Conservation (phyloP, 2,888 invertebrate genomes). For the Calameuta pallipes region DNA sequence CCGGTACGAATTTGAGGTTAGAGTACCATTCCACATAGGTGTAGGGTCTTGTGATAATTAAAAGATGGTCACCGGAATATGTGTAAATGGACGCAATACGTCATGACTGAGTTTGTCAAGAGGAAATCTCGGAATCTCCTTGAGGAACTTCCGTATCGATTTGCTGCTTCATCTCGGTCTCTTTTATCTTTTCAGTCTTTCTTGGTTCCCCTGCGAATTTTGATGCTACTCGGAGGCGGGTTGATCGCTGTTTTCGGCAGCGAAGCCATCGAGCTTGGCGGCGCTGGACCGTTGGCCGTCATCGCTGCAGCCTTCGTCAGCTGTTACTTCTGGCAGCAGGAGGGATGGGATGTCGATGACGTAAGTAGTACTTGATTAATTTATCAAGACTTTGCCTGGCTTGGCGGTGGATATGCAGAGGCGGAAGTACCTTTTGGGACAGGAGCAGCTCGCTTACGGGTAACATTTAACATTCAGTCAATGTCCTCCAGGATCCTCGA, state of each 20-base stretch:
- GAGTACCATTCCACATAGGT: too few relatives aligned
- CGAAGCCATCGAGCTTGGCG: constrained; percentile 78
- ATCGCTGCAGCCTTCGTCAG: constrained; percentile 87
- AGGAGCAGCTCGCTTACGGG: too few relatives aligned
- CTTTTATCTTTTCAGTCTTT: constrained; percentile 69
- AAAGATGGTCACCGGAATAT: too few relatives aligned
- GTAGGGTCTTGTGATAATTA: too few relatives aligned
- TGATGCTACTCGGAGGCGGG: constrained; percentile 85
- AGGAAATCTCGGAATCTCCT: neutral
- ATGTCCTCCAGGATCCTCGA: constrained; percentile 21
- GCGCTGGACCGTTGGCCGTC: constrained; percentile 85
- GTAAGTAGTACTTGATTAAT: constrained; percentile 51
- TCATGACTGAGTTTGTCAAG: too few relatives aligned
- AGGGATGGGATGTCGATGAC: constrained; percentile 88
- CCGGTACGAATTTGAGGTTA: too few relatives aligned
- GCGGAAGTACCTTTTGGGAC: too few relatives aligned
- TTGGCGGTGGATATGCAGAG: too few relatives aligned
- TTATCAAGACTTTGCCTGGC: too few relatives aligned
- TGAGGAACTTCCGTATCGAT: constrained; percentile 17
- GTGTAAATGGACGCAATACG: too few relatives aligned
- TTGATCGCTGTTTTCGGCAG: constrained; percentile 89
- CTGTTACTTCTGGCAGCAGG: constrained; percentile 82
- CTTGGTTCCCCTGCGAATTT: constrained; percentile 81
- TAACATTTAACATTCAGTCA: too few relatives aligned
- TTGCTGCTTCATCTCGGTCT: neutral